Percentiles rank a stretch among this genome's conserved stretches.
phyloP scores from a whole-genome alignment of 92 coral and sea anemone species.

The Phenganax marumi region DNA sequence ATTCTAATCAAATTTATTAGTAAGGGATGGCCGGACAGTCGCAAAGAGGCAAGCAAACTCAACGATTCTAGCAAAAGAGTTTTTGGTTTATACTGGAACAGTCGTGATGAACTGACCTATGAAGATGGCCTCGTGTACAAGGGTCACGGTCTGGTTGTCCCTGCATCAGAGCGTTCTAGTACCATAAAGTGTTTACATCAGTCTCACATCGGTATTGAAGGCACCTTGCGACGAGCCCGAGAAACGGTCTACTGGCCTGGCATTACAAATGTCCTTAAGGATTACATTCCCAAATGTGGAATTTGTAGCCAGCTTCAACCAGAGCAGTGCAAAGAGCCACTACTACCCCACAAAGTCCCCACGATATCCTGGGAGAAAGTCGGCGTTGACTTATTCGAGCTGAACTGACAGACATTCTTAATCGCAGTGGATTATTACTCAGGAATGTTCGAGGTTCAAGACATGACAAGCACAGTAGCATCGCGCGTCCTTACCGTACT shows the following conservation, averaged over 20 bases:
- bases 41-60: conserved; percentile 20
- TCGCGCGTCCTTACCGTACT: no score
- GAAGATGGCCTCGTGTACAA: conserved; percentile 48
- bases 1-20: conserved; percentile 32
- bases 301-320: conserved; percentile 47
- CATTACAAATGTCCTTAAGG: conserved; percentile 40
- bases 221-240: neutral
- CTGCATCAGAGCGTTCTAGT: conserved; percentile 24
- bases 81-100: conserved; percentile 42
- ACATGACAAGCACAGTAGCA: no score
- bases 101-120: conserved; percentile 51
- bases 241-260: no score
- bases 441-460: no score
- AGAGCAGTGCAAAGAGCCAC: conserved; percentile 55
- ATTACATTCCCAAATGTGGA: conserved; percentile 44
- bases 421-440: no score
- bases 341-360: conserved; percentile 32
- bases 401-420: neutral
- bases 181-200: neutral
- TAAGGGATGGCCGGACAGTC: conserved; percentile 46
- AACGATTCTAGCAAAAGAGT: conserved; percentile 37
- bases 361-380: conserved; percentile 42
- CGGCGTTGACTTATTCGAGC: conserved; percentile 40
- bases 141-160: conserved; percentile 45
- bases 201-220: neutral